Evolutionary conservation across 1,140 invertebrate genomes (phyloP), one percentile per base, ranked within the genome.

Genomic region (Euura lappo): DNA sequence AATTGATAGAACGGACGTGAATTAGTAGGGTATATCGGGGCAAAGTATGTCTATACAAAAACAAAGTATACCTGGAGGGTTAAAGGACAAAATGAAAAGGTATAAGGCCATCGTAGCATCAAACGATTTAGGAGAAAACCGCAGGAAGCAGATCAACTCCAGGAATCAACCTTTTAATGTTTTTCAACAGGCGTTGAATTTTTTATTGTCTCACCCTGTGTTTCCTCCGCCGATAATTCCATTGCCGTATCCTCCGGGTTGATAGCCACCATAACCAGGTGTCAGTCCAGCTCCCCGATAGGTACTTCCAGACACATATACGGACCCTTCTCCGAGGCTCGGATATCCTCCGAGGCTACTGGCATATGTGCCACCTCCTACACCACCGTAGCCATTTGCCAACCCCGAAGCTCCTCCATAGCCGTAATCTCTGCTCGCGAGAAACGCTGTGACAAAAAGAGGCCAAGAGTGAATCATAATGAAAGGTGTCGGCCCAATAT

Each of bases 251-350:
- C 69, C 69, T 60, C 51, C 47, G 42, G 65, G 51, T 46, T 65
- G 65, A 65, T 79, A 80, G 1, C 80, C 78, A 68, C 74, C 72
- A 42, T 82, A 82, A 45, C 79, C 75, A 7, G 76, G 71, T 51
- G 68, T 77, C 45, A 76, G 43, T 11, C 66, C 69, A 4, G 68
- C 68, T 6, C 80, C 79, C n/a, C 76, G 76, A 65, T 83, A 79
- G 47, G 60, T 68, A 10, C 46, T 66, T 6, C 78, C 75, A 65
- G 78, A 71, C 3, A 73, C 65, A 69, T 83, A 82, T 77, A 72
- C 43, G 2, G 79, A 76, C 13, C 74, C 28, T n/a, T n/a, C 71
- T 10, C 68, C 64, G 10, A 77, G 43, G 42, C 75, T 70, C 2
- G 77, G 77, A 44, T 78, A 76, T 71, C 45, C 72, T 43, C 79